A percentile compares a stretch with the other conserved stretches of the same genome.
phyloP scores from a whole-genome alignment of 2,888 invertebrate species.

The Drosophila borealis region DNA sequence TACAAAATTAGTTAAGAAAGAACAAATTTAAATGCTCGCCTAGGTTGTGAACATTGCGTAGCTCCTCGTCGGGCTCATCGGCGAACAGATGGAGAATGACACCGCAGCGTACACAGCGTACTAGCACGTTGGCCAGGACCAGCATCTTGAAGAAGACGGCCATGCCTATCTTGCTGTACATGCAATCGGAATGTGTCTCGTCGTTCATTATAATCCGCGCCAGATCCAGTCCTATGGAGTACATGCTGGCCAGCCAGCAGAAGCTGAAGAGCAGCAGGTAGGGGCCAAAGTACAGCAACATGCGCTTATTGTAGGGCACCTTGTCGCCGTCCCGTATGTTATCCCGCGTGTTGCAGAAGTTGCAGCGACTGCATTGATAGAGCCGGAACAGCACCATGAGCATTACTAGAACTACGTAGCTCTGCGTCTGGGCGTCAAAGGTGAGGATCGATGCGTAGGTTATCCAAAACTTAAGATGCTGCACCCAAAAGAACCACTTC shows the following conservation, averaged over 20 bases:
- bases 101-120: conserved; percentile 3
- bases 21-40: conserved; percentile 39
- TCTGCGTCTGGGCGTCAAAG: not conserved
- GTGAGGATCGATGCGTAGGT: conserved; percentile 1
- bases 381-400: conserved; percentile 7
- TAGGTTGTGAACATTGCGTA: conserved; percentile 27
- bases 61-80: not conserved
- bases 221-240: not conserved
- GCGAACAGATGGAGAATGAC: conserved; percentile 5
- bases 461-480: not conserved
- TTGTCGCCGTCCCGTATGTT: not conserved
- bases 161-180: conserved; percentile 3
- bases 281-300: not conserved
- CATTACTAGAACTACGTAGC: accelerated
- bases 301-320: not conserved
- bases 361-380: conserved; percentile 18
- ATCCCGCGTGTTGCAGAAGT: not conserved
- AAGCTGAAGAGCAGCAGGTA: conserved; percentile 3
- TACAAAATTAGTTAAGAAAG: conserved; percentile 19
- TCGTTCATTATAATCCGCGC: not conserved
- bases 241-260: conserved; percentile 20
- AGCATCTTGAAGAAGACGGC: conserved; percentile 33
- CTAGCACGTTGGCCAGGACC: conserved; percentile 9
- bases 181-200: not conserved
- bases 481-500: not conserved